A percentile compares a stretch with the other conserved stretches of the same genome.
These are phyloP conservation scores for Cylloceria caligata DNA, from an alignment of 2,888 invertebrate species.

Conservation along the genomic window DNA sequence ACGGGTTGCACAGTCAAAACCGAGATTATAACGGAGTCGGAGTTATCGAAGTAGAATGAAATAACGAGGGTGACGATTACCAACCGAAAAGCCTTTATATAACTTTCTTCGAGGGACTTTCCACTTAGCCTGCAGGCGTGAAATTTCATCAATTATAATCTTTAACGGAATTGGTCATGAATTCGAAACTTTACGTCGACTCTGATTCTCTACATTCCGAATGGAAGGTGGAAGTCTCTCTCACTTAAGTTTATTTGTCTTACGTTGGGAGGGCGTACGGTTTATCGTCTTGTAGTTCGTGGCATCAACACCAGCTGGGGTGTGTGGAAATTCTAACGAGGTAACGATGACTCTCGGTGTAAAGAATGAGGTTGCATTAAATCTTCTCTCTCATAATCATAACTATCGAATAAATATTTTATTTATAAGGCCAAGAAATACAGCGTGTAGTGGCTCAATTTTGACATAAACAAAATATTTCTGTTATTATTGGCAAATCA, in stretches of 20 bases:
- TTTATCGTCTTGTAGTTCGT: constrained; percentile 16
- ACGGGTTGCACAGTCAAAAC: background rate
- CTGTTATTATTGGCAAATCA: too few species aligned
- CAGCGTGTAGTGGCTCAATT: background rate
- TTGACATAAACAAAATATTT: too few species aligned
- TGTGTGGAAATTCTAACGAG: constrained; percentile 45
- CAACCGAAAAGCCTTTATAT: background rate
- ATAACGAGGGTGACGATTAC: background rate
- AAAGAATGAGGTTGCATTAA: constrained; percentile 30
- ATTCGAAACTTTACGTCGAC: constrained; percentile 3
- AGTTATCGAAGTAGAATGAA: background rate
- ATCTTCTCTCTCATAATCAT: constrained; percentile 1
- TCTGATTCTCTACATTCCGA: background rate
- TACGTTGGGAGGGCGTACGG: constrained; percentile 20
- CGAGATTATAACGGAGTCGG: background rate
- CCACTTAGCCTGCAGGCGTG: constrained; percentile 27
- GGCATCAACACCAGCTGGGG: constrained; percentile 18
- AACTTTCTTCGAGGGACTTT: constrained; percentile 26
- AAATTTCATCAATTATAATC: constrained; percentile 12
- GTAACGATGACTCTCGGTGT: background rate
- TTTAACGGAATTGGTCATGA: background rate
- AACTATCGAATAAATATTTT: background rate
- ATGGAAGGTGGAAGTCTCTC: background rate
- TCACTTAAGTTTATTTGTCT: constrained; percentile 38
- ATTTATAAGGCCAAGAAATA: background rate